Evolutionary conservation across 2,113 vertebrate species (phyloP).

Genomic region (Lophius piscatorius): DNA sequence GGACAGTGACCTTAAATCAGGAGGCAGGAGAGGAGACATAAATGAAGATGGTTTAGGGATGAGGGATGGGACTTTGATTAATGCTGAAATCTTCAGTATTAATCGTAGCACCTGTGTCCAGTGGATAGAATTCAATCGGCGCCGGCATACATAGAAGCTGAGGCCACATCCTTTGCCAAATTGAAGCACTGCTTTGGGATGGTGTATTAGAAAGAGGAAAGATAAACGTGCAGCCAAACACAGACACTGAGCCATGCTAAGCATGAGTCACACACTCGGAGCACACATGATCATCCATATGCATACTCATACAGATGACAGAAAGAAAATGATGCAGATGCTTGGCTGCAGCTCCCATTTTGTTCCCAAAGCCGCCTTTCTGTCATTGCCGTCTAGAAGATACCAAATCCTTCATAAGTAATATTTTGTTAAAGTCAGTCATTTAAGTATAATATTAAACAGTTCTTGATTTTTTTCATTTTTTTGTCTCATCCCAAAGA

Average conservation of each 20-base stretch:
- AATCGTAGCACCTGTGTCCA: conserved; percentile 29
- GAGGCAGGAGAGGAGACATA: neutral
- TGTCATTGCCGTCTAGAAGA: conserved; percentile 58
- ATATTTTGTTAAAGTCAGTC: conserved; percentile 19
- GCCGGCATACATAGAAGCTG: conserved; percentile 21
- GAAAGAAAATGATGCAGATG: conserved; percentile 55
- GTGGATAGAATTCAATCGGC: conserved; percentile 16
- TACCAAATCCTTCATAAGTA: conserved; percentile 20
- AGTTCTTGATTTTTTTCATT: neutral
- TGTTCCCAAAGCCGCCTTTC: conserved; percentile 45
- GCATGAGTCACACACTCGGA: conserved; percentile 62
- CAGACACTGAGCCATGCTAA: conserved; percentile 53
- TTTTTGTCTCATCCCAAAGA: no score
- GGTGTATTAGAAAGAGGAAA: conserved; percentile 52
- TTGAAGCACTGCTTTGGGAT: conserved; percentile 47
- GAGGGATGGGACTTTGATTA: conserved; percentile 1
- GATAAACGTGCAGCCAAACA: conserved; percentile 57
- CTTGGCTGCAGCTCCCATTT: conserved; percentile 48
- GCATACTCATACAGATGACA: conserved; percentile 68
- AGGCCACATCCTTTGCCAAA: conserved; percentile 43
- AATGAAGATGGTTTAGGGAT: neutral
- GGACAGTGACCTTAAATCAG: neutral
- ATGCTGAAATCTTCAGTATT: neutral
- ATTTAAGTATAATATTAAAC: conserved; percentile 14
- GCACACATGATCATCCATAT: conserved; percentile 65